phyloP scores from a whole-genome alignment of 2,888 invertebrate species.

The Torymus aiolomorphi region DNA sequence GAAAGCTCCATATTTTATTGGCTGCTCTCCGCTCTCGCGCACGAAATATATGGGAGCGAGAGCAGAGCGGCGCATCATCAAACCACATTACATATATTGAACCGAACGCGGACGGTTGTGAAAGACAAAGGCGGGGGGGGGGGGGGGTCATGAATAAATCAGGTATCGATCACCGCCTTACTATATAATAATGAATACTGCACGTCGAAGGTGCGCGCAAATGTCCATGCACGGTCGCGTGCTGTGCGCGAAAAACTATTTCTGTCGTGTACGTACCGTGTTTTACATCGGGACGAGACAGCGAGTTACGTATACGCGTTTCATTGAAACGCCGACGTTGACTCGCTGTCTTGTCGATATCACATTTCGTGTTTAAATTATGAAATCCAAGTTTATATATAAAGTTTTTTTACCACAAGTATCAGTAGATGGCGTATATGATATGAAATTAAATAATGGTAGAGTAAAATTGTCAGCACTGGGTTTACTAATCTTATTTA shows the following conservation, averaged over 20 bases:
- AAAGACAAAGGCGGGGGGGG: conserved; percentile 7
- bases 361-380: no score
- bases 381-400: no score
- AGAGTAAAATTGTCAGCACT: no score
- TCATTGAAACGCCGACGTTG: no score
- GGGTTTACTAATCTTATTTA: no score
- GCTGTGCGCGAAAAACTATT: conserved; percentile 1
- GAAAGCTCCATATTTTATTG: conserved; percentile 6
- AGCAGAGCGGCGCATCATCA: neutral
- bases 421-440: no score
- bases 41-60: conserved; percentile 19
- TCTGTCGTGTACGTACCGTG: neutral
- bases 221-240: neutral
- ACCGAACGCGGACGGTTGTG: neutral
- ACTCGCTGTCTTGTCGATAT: no score
- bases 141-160: conserved; percentile 21
- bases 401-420: no score
- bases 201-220: neutral
- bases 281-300: no score
- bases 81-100: conserved; percentile 26
- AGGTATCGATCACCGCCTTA: conserved; percentile 38
- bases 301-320: no score
- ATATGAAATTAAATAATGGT: no score
- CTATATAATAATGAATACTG: conserved; percentile 37
- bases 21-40: no score